phyloP scores from a whole-genome alignment of 2,113 vertebrate species.

The Oxyruncus cristatus region DNA sequence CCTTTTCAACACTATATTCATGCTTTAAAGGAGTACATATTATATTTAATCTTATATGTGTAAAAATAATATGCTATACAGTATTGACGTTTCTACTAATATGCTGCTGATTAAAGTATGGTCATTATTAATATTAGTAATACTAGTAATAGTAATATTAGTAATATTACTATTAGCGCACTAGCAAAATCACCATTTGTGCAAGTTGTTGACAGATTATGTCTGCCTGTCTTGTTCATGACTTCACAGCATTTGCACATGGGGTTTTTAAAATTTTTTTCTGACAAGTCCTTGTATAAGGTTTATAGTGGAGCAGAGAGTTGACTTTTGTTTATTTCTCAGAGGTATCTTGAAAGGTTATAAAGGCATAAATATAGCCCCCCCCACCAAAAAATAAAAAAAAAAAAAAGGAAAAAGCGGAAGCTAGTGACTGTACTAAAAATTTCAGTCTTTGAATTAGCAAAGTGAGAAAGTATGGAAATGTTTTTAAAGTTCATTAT shows the following conservation, averaged over 20 bases:
- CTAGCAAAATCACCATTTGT: neutral
- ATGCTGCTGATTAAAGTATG: neutral
- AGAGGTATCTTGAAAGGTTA: neutral
- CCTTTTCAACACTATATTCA: neutral
- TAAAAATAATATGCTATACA: neutral
- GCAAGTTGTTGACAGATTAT: neutral
- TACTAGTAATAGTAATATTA: too few relatives aligned
- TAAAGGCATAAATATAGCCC: neutral
- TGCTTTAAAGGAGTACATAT: neutral
- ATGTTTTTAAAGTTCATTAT: neutral
- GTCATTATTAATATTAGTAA: neutral
- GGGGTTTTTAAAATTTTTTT: neutral
- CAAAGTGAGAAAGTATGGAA: neutral
- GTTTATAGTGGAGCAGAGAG: neutral
- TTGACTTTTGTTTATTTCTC: neutral
- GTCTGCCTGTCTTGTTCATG: neutral
- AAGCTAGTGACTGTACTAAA: neutral
- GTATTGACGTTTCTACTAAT: neutral
- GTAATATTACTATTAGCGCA: neutral
- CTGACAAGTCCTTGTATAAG: neutral
- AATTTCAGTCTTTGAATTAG: neutral
- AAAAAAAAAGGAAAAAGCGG: neutral
- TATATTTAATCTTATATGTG: neutral
- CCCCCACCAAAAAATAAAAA: neutral
- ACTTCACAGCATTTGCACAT: neutral